Percentiles rank a stretch among this genome's conserved stretches.
These are phyloP conservation scores for Oncorhynchus clarkii DNA, from an alignment of 2,113 vertebrate species.

Conservation along the genomic window DNA sequence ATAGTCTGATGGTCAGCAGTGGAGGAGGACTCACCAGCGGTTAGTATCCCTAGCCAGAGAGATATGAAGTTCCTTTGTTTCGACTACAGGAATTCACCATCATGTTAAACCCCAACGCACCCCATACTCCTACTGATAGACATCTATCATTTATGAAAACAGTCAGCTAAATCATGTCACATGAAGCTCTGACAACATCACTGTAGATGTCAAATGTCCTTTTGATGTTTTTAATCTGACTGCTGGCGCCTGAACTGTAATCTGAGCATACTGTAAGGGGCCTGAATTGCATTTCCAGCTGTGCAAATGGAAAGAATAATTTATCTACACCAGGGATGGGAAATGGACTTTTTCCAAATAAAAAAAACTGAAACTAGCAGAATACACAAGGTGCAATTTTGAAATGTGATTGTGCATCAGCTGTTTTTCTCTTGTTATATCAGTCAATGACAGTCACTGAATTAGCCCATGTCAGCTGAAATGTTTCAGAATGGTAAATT, in stretches of 20 bases:
- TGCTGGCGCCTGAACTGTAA: not conserved
- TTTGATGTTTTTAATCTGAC: slow-evolving; percentile 6
- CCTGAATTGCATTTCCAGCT: slow-evolving; percentile 44
- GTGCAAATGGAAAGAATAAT: slow-evolving; percentile 38
- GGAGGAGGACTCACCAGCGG: slow-evolving; percentile 10
- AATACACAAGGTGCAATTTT: too few relatives aligned
- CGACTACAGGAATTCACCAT: slow-evolving; percentile 28
- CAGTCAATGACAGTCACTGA: too few relatives aligned
- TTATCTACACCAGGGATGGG: slow-evolving; percentile 5
- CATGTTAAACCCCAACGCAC: slow-evolving; percentile 21
- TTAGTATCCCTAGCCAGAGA: not conserved
- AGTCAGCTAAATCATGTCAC: too few relatives aligned
- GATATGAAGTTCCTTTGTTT: slow-evolving; percentile 21
- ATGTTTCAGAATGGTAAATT: too few relatives aligned
- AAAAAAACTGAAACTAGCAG: not conserved
- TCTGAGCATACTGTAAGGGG: not conserved
- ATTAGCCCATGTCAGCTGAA: too few relatives aligned
- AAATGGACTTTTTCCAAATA: not conserved
- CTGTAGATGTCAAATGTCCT: slow-evolving; percentile 10
- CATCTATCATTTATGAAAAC: not conserved
- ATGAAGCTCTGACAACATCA: not conserved
- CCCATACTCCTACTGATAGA: slow-evolving; percentile 1
- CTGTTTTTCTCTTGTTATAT: too few relatives aligned
- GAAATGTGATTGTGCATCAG: too few relatives aligned
- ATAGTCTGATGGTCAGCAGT: slow-evolving; percentile 21